Evolutionary conservation across 2,113 vertebrate species (phyloP).

Genomic region (Oreochromis spilurus): DNA sequence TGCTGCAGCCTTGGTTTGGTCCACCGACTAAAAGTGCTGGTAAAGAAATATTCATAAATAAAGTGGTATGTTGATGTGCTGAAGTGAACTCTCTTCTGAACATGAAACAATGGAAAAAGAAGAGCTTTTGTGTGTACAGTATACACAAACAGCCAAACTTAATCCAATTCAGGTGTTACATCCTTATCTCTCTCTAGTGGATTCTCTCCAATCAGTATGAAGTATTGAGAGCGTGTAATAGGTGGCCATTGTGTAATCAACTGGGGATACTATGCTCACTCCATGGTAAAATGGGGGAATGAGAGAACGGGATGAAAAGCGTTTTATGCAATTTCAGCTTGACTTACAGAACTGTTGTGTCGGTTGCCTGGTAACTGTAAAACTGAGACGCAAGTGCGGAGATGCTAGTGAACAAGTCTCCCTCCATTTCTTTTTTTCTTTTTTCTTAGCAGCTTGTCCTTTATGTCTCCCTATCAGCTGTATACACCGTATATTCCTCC

Average conservation of each 20-base stretch:
- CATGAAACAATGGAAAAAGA: neutral
- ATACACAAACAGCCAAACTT: neutral
- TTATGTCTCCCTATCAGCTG: neutral
- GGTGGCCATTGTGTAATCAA: slow-evolving; percentile 27
- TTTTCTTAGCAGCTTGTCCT: neutral
- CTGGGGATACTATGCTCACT: slow-evolving; percentile 40
- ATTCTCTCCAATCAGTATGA: neutral
- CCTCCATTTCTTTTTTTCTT: neutral
- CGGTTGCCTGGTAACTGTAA: slow-evolving; percentile 67
- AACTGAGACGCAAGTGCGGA: slow-evolving; percentile 28
- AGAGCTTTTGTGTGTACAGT: neutral
- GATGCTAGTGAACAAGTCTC: slow-evolving; percentile 19
- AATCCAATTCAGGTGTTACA: neutral
- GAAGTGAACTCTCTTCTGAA: neutral
- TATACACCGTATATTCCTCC: neutral
- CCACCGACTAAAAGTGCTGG: neutral
- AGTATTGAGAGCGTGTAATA: neutral
- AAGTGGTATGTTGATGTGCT: neutral
- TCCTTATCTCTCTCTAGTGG: neutral
- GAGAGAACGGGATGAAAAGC: slow-evolving; percentile 49
- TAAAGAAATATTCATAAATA: neutral
- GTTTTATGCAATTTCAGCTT: slow-evolving; percentile 59
- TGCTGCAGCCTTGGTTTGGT: neutral
- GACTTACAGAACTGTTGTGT: slow-evolving; percentile 56
- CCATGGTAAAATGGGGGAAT: slow-evolving; percentile 35